Base-by-base conservation (phyloP, 2,888 invertebrate species). In the Hirtodrosophila confusa region DNA sequence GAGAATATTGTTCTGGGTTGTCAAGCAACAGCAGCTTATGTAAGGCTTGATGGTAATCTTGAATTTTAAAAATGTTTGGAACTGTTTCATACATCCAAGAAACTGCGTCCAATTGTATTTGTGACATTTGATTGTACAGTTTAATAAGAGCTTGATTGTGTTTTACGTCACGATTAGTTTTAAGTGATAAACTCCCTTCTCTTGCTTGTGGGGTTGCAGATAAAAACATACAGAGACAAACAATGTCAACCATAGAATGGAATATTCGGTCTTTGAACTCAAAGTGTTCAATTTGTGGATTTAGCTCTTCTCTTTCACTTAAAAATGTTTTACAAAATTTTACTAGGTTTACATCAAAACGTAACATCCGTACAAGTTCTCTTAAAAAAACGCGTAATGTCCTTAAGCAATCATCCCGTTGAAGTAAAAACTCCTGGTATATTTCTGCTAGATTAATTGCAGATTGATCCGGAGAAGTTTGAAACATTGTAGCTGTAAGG, bases 41-140 rank as follows among this genome's bases (percentile, higher is more conserved):
- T 51, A 97, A 91, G 0, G 95, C 95, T 80, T 95, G 95, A 77
- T 95, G 93, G 88, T 95, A 96, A 84, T 97, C 97, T 29, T 93
- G 93, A 3, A 97, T 94, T 24, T 94, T 93, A 90, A 95, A 97
- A 69, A 95, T 92, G 62, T 94, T 93, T 49, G 95, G 94, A 4
- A 96, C 97, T 6, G 95, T 93, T 75, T 96, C 96, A 77, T 97
- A 95, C 89, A 99, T 92, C 98, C 98, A 99, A 82, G 94, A 94
- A 0, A 98, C 94, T 29, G 97, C 95, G 85, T 97, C 96, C 74
- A 95, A 93, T 92, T 99, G 98, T 75, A 98, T 96, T 86, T 94
- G 92, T 82, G 93, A 92, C 92, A 93, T 90, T 88, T 92, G 91
- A 24, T 87, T 80, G 53, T 91, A 92, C 29, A 92, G 90, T 29